Evolutionary conservation across 2,113 vertebrate species (phyloP).

Genomic region (Peromyscus leucopus): DNA sequence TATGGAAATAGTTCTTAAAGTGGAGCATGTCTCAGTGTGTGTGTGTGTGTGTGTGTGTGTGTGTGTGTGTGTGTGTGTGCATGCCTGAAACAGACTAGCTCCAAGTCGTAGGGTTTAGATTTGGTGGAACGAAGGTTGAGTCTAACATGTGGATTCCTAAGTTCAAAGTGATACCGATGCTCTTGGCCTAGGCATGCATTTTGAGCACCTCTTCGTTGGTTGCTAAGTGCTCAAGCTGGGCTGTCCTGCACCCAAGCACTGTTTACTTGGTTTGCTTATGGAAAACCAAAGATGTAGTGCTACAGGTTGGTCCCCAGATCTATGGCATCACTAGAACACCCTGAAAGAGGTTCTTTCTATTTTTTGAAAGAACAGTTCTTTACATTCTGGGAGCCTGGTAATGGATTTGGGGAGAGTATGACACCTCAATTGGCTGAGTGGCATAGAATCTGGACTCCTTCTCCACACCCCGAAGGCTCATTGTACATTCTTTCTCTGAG

Average conservation of each 20-base stretch:
- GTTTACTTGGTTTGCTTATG: not conserved
- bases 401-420: not conserved
- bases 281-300: not conserved
- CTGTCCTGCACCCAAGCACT: not conserved
- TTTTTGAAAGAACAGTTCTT: not conserved
- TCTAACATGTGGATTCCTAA: not conserved
- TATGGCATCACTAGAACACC: not conserved
- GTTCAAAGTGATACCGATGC: not conserved
- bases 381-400: not conserved
- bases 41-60: too few relatives aligned
- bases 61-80: not conserved
- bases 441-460: not conserved
- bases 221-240: not conserved
- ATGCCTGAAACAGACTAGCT: not conserved
- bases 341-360: not conserved
- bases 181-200: not conserved
- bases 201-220: not conserved
- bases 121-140: not conserved
- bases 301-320: not conserved
- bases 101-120: not conserved
- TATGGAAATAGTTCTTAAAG: slow-evolving; percentile 13
- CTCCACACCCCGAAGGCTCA: not conserved
- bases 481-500: not conserved
- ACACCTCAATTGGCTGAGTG: not conserved
- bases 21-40: not conserved